Conservation (phyloP, 2,797 vertebrate genomes). For the Poecilia picta region DNA sequence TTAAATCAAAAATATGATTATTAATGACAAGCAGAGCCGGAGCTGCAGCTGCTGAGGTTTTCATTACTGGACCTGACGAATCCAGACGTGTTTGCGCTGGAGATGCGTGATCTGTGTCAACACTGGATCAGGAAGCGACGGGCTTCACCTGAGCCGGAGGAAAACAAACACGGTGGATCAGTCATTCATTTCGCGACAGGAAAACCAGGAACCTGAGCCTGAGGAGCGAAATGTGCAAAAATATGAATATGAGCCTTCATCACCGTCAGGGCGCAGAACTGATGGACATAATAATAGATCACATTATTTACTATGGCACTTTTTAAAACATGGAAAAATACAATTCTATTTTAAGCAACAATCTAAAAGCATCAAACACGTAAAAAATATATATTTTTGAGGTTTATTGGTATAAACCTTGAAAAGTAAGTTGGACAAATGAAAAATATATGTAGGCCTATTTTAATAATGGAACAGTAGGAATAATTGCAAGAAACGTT, state of each 20-base stretch:
- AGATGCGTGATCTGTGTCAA: slow-evolving; percentile 1
- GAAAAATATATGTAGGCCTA: too few species aligned
- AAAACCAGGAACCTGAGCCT: background rate
- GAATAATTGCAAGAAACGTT: background rate
- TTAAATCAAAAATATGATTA: slow-evolving; percentile 1
- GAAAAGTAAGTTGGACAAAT: too few species aligned
- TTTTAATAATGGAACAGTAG: background rate
- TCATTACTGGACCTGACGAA: background rate
- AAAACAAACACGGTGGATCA: slow-evolving; percentile 27
- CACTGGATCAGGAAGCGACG: slow-evolving; percentile 2
- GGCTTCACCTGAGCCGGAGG: slow-evolving; percentile 34
- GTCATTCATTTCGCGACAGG: background rate
- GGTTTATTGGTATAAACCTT: too few species aligned
- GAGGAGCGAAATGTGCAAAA: background rate
- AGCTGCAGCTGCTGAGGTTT: background rate
- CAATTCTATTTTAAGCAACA: background rate
- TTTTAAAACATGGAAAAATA: background rate
- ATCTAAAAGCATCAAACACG: too few species aligned
- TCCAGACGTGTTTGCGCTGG: slow-evolving; percentile 6
- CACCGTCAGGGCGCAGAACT: background rate
- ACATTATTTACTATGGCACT: too few species aligned
- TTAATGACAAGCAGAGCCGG: background rate
- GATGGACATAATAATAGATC: background rate
- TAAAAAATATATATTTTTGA: too few species aligned
- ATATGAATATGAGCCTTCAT: background rate